These are phyloP conservation scores for Bombus consobrinus DNA, from an alignment of 1,140 invertebrate genomes.

Conservation along the genomic window DNA sequence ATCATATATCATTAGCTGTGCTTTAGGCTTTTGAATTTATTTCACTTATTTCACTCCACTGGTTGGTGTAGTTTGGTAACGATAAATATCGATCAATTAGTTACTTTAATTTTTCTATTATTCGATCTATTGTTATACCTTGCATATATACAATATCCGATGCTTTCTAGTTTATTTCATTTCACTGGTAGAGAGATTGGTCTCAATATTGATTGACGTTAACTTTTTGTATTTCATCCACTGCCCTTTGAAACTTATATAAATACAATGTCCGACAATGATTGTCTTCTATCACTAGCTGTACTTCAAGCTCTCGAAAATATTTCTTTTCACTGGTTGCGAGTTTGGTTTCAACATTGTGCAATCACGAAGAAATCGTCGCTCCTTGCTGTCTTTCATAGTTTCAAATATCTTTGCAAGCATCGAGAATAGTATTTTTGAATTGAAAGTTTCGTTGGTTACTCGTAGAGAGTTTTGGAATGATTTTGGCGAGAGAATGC, in stretches of 20 bases:
- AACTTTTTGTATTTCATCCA: neutral
- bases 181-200: neutral
- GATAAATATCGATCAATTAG: too few relatives aligned
- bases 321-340: neutral
- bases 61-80: neutral
- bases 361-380: neutral
- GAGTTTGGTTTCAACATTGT: neutral
- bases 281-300: neutral
- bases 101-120: too few relatives aligned
- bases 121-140: too few relatives aligned
- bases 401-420: neutral
- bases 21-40: neutral
- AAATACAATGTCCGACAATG: neutral
- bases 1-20: neutral
- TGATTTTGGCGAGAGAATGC: neutral
- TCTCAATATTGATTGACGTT: too few relatives aligned
- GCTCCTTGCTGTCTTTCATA: neutral
- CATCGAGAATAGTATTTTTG: neutral
- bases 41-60: neutral
- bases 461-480: neutral
- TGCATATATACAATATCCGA: too few relatives aligned
- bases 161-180: neutral
- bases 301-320: neutral
- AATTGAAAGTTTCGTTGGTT: neutral
- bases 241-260: neutral